phyloP scores from a whole-genome alignment of 2,888 invertebrate genomes.

The Pseudococcus viburni region DNA sequence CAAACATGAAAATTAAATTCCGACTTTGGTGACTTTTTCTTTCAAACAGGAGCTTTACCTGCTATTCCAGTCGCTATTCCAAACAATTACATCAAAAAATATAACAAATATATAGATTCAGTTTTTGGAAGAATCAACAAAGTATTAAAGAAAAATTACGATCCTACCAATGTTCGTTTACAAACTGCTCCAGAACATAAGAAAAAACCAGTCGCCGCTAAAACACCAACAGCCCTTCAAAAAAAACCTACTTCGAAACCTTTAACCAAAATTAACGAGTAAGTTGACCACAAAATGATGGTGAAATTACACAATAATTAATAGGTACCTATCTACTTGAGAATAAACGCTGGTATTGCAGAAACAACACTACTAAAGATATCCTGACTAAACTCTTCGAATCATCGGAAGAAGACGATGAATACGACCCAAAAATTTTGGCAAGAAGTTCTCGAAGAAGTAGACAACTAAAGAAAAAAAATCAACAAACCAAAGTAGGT shows the following conservation, averaged over 20 bases:
- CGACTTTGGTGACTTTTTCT: too few species aligned
- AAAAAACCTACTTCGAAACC: conserved; percentile 60
- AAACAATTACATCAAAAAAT: conserved; percentile 83
- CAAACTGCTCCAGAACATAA: conserved; percentile 74
- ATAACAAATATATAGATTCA: conserved; percentile 88
- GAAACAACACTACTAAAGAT: neutral
- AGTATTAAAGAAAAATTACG: conserved; percentile 84
- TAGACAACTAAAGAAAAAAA: conserved; percentile 39
- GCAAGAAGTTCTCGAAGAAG: conserved; percentile 47
- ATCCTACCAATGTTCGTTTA: conserved; percentile 86
- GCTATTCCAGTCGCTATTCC: conserved; percentile 73
- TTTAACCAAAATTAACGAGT: neutral
- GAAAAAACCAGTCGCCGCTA: conserved; percentile 68
- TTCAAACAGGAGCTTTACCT: conserved; percentile 73
- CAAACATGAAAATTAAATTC: too few species aligned
- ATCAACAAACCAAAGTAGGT: conserved; percentile 50
- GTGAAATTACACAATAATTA: too few species aligned
- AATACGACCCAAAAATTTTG: conserved; percentile 30
- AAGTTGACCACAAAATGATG: neutral
- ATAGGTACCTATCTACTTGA: too few species aligned
- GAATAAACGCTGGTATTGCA: neutral
- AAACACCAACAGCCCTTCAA: conserved; percentile 57
- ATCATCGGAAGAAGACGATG: conserved; percentile 22
- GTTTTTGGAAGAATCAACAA: conserved; percentile 86
- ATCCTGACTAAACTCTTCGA: neutral